These are phyloP conservation scores for Pterois miles DNA, from an alignment of 2,797 vertebrate species.

Conservation along the genomic window DNA sequence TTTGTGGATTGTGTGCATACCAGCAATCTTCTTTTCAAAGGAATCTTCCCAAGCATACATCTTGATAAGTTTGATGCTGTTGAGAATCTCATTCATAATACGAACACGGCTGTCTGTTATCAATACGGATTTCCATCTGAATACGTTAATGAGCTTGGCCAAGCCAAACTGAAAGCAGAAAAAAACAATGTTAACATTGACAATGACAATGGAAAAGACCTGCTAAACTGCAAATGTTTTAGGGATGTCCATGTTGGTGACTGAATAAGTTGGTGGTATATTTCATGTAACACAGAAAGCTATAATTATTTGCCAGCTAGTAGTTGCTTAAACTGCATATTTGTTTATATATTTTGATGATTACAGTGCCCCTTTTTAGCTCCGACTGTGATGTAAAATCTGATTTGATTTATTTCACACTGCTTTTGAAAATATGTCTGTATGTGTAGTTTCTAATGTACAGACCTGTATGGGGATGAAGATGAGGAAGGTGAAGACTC, in stretches of 20 bases:
- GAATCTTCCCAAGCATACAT: slow-evolving; percentile 88
- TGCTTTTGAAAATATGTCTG: neutral
- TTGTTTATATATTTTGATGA: neutral
- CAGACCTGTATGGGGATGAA: slow-evolving; percentile 85
- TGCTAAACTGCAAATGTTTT: neutral
- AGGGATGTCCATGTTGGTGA: neutral
- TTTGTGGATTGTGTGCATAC: slow-evolving; percentile 72
- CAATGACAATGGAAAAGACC: neutral
- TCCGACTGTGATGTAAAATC: neutral
- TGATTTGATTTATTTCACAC: neutral
- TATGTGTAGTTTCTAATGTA: neutral
- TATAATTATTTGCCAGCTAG: neutral
- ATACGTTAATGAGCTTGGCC: slow-evolving; percentile 75
- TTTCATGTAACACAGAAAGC: neutral
- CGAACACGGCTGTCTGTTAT: slow-evolving; percentile 83
- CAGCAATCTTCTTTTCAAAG: slow-evolving; percentile 81
- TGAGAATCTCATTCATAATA: slow-evolving; percentile 88
- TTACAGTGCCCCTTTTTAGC: neutral
- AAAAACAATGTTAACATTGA: neutral
- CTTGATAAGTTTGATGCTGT: slow-evolving; percentile 88
- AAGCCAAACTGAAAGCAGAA: slow-evolving; percentile 75
- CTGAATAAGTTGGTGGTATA: neutral
- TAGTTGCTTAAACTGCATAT: neutral
- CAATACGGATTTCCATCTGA: slow-evolving; percentile 71
- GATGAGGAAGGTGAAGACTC: slow-evolving; percentile 76